A percentile compares a stretch with the other conserved stretches of the same genome.
phyloP scores from a whole-genome alignment of 2,888 invertebrate species.

The Invenusta paracnida region DNA sequence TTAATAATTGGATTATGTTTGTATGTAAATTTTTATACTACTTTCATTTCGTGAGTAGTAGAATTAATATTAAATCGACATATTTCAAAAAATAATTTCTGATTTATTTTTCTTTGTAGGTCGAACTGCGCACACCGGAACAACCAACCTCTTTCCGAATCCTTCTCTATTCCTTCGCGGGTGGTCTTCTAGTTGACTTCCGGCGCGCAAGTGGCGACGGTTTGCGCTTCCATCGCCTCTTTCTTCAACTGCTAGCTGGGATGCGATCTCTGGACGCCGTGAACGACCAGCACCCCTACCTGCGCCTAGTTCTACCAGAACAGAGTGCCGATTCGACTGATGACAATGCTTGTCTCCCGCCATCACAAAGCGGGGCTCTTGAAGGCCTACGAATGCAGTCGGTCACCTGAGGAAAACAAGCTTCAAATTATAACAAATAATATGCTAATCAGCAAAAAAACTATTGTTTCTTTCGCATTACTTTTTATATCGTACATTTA shows the following conservation, averaged over 20 bases:
- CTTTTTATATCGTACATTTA: no score
- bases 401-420: no score
- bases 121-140: neutral
- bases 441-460: no score
- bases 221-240: conserved; percentile 28
- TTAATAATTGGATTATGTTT: no score
- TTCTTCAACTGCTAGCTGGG: neutral
- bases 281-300: conserved; percentile 29
- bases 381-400: neutral
- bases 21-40: no score
- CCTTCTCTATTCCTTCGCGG: conserved; percentile 6
- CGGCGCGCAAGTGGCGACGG: conserved; percentile 36
- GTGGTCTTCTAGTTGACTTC: conserved; percentile 30
- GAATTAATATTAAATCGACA: no score
- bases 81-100: no score
- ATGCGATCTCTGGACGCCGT: conserved; percentile 3
- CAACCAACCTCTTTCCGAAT: neutral
- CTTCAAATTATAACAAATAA: no score
- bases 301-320: conserved; percentile 15
- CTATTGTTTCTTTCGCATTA: no score
- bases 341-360: neutral
- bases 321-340: neutral
- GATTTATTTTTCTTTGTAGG: neutral
- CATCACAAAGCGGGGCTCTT: neutral
- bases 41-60: no score